These are phyloP conservation scores for Petrolisthes manimaculis DNA, from an alignment of 2,888 invertebrate genomes.

Conservation along the genomic window DNA sequence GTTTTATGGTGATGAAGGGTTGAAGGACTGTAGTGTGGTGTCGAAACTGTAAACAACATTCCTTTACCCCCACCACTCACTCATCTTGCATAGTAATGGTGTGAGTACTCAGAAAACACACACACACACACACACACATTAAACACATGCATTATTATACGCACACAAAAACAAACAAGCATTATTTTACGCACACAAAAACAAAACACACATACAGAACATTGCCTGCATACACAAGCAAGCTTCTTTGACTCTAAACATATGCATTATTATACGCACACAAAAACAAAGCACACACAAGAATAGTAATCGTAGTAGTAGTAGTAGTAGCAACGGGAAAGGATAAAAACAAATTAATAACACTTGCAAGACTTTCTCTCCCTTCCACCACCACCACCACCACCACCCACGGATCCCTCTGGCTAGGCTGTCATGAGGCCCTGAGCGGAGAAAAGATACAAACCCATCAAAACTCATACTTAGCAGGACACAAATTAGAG, in stretches of 20 bases:
- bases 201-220: not conserved
- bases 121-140: not conserved
- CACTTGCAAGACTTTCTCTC: not conserved
- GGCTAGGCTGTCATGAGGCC: not conserved
- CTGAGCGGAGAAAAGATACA: too few relatives aligned
- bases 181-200: not conserved
- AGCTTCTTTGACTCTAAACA: not conserved
- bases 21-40: not conserved
- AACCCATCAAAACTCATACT: too few relatives aligned
- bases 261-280: not conserved
- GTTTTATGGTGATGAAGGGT: not conserved
- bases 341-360: not conserved
- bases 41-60: not conserved
- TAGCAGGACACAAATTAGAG: too few relatives aligned
- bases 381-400: not conserved
- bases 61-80: slow-evolving; percentile 4
- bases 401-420: not conserved
- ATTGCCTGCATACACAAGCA: not conserved
- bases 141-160: not conserved
- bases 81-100: not conserved
- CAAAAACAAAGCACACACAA: not conserved
- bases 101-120: not conserved
- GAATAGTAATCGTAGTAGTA: too few relatives aligned
- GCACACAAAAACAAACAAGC: not conserved
- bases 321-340: not conserved